phyloP scores from a whole-genome alignment of 1,140 invertebrate species.

The Magallana angulata region DNA sequence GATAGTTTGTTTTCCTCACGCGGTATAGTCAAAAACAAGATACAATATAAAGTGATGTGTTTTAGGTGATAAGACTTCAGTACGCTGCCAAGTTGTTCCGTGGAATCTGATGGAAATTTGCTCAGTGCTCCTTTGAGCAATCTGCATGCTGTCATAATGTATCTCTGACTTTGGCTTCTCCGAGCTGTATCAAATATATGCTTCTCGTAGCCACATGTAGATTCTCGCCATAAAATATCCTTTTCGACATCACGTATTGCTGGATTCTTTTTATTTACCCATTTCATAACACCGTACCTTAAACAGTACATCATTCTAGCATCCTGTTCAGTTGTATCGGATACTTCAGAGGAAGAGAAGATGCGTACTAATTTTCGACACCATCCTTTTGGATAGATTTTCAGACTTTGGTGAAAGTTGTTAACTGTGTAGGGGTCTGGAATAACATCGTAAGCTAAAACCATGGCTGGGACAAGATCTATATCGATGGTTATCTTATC shows the following conservation, averaged over 20 bases:
- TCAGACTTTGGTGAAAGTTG: not conserved
- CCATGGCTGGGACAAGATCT: not conserved
- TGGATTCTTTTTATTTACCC: not conserved
- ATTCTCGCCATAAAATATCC: conserved; percentile 1
- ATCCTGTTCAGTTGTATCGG: not conserved
- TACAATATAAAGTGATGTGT: not conserved
- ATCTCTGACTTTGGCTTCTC: not conserved
- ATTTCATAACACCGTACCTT: conserved; percentile 39
- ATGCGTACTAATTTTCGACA: too few species aligned
- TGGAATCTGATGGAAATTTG: not conserved
- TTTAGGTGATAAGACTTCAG: conserved; percentile 24
- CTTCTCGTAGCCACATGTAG: not conserved
- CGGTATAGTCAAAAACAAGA: conserved; percentile 12
- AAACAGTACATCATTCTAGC: not conserved
- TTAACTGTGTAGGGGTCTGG: not conserved
- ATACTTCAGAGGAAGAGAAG: not conserved
- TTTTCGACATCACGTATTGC: not conserved
- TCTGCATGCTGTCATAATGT: conserved; percentile 3
- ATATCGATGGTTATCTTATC: not conserved
- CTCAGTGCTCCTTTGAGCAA: not conserved
- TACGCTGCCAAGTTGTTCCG: not conserved
- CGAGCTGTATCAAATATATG: not conserved
- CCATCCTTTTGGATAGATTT: not conserved
- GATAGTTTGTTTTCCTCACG: not conserved
- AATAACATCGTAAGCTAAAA: not conserved